Evolutionary conservation across 2,888 invertebrate species (phyloP), one percentile per base, ranked within the genome.

Genomic region (Phaedon cochleariae): DNA sequence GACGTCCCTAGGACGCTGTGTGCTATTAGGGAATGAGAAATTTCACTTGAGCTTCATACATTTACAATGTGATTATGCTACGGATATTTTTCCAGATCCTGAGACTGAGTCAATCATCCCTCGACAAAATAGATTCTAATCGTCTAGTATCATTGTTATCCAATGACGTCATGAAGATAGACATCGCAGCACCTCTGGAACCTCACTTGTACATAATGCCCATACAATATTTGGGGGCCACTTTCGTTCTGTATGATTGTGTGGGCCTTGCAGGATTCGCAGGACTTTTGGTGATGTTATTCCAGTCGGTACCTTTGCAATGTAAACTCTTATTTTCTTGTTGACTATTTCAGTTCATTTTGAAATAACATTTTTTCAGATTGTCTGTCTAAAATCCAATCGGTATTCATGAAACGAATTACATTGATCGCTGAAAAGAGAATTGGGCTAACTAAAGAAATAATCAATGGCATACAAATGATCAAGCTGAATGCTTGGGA

Each of bases 131-230:
- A 0, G 92, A 95, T 82, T 81, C 91, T 72, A 94, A 94, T 0
- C 91, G 93, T 82, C 88, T 95, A 74, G 90, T 94, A 48, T 95
- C 94, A 80, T 82, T 95, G 62, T 86, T 95, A 84, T 93, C 94
- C 0, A 95, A 94, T 76, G 95, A 95, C 79, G 93, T 94, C 1
- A 90, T 90, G 74, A 87, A 93, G 69, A 93, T 95, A 79, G 94
- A 95, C 77, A 82, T 89, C 81, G 88, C 90, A 22, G 86, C 90
- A 22, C 75, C 89, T 53, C 90, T 89, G 77, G 81, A 93, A n/a
- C 92, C 94, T 81, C 93, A 90, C 79, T 81, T 94, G 48, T 93
- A 93, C 92, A 88, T 94, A 59, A 91, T 92, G 84, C 94, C 94
- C 0, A 85, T 93, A 12, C 90, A 92, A 74, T 89, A 90, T 6